A percentile compares a stretch with the other conserved stretches of the same genome.
phyloP scores from a whole-genome alignment of 2,113 vertebrate species.

The Prinia subflava region DNA sequence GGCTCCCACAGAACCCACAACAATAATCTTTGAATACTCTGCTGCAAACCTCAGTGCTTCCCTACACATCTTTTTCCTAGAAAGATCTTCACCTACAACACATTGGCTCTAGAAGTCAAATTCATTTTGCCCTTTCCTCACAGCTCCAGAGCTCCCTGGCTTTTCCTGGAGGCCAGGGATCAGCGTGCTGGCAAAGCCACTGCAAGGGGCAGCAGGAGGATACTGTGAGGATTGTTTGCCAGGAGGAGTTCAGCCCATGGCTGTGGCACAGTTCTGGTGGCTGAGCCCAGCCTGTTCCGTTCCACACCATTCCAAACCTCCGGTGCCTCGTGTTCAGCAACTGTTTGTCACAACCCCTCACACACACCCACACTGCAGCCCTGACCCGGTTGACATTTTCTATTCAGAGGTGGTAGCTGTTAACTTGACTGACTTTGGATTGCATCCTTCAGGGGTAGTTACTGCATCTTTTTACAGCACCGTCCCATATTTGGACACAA shows the following conservation, averaged over 20 bases:
- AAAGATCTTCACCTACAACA: neutral
- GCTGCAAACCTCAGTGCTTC: neutral
- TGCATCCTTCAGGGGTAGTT: neutral
- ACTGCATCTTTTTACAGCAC: neutral
- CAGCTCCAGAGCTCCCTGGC: neutral
- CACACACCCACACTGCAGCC: neutral
- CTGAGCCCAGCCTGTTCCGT: neutral
- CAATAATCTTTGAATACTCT: rapidly evolving
- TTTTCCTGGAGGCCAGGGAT: neutral
- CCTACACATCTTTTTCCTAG: neutral
- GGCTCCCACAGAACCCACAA: rapidly evolving
- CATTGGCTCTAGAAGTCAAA: neutral
- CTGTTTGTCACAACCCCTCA: neutral
- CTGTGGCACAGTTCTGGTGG: neutral
- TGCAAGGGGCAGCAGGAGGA: neutral
- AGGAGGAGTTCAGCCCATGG: rapidly evolving
- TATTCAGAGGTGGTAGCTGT: neutral
- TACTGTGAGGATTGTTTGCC: rapidly evolving
- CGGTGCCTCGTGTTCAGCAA: neutral
- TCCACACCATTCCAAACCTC: rapidly evolving
- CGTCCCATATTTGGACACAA: rapidly evolving
- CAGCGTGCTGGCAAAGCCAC: neutral
- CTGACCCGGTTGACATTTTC: neutral
- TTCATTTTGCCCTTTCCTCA: neutral
- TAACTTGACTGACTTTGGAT: neutral